Evolutionary conservation across 2,888 invertebrate genomes (phyloP), one percentile per base, ranked within the genome.

Genomic region (Prostheceraeus crozeri): DNA sequence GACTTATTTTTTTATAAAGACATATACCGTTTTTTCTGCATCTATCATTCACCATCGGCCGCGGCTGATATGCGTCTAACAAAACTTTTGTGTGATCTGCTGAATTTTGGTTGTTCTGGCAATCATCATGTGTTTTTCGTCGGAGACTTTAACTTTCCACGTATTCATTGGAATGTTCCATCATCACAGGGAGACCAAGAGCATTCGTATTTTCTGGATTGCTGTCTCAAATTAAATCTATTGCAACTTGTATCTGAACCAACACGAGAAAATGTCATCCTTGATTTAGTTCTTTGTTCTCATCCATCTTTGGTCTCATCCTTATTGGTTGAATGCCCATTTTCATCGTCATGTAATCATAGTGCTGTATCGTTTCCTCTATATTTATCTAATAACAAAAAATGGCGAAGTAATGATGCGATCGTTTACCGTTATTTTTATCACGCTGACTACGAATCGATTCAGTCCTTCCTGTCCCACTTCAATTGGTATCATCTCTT

Each of bases 381-480:
- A n/a, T n/a, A n/a, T n/a, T n/a, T n/a, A n/a, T n/a, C n/a, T n/a
- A n/a, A n/a, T n/a, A n/a, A n/a, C n/a, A n/a, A n/a, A n/a, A n/a
- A n/a, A n/a, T n/a, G n/a, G n/a, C n/a, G n/a, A n/a, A n/a, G n/a
- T n/a, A n/a, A n/a, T n/a, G n/a, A n/a, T n/a, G n/a, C n/a, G n/a
- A n/a, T n/a, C n/a, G n/a, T n/a, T n/a, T n/a, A n/a, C n/a, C n/a
- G n/a, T n/a, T n/a, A 48, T 25, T 30, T 48, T 48, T 25, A 19
- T 48, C 25, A 48, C 25, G 48, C 48, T 30, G 48, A 48, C 28
- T 48, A 48, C 28, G 48, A 19, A 19, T 23, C 48, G 25, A 48
- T 48, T 23, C 48, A 30, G 48, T 25, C 48, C 25, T 48, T 48
- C 14, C 48, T 48, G 28, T 48, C 48, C 28, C 25, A 48, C 14